Evolutionary conservation across 35 echinoderm and acorn worm species (phyloP), one percentile per base, ranked within the genome.

Genomic region (Heliocidaris tuberculata): DNA sequence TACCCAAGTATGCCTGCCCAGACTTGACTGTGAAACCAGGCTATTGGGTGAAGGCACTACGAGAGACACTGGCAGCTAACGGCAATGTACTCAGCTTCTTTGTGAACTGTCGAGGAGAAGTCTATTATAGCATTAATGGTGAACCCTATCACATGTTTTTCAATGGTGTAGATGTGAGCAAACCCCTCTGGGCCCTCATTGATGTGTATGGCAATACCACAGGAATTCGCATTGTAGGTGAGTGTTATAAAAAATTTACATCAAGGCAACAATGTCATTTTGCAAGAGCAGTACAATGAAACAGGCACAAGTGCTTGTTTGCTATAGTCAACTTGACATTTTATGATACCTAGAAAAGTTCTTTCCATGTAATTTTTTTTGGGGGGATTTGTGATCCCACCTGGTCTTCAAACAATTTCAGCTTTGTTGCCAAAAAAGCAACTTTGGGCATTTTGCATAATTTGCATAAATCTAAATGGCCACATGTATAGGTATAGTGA

Each of bases 181-280:
- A 96, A 78, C 97, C 97, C 19, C 52, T 97, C 13, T 99, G 98
- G 98, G 98, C 93, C 70, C 94, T 99, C 10, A 96, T 99, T 30
- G 98, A 99, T 97, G 97, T 99, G 48, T 99, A 99, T 94, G 98
- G 98, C 91, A 99, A 99, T 88, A 99, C 97, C n/a, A 97, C 96
- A 17, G 98, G 97, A 47, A 93, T 99, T 85, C 94, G 90, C 95
- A 95, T 99, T 70, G 94, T 95, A 94, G 98, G 98, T 99, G 96
- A 94, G 98, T 93, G 49, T 32, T 35, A 27, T 88, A 15, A 65
- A 65, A 15, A 42, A 42, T 92, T n/a, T 0, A 7, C 27, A 35
- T 8, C 12, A 52, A 52, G 12, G 50, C 50, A 52, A 52, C 32
- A 87, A 31, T 30, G 17, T 10, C 5, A 87, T 31, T 10, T 31